Base-by-base conservation (phyloP, 1,140 invertebrate genomes). In the Panonychus citri region DNA sequence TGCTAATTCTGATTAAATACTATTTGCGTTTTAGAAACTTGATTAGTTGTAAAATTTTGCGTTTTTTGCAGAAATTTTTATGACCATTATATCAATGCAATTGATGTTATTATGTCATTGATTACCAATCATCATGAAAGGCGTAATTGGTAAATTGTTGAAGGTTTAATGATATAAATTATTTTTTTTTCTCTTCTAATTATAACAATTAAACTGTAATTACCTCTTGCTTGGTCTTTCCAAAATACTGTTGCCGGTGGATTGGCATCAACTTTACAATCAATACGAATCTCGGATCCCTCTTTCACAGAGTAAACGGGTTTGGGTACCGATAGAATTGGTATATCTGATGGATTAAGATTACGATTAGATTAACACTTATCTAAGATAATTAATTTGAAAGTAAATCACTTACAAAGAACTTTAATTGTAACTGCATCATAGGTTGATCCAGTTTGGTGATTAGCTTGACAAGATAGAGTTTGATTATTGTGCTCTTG, bases 181-280 rank as follows among this genome's bases (percentile, higher is more conserved):
- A n/a, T n/a, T n/a, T n/a, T n/a, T n/a, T n/a, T n/a, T n/a, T n/a
- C n/a, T n/a, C n/a, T n/a, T n/a, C n/a, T n/a, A n/a, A n/a, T n/a
- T n/a, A n/a, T n/a, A n/a, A n/a, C n/a, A n/a, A n/a, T n/a, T n/a
- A n/a, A n/a, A n/a, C n/a, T n/a, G n/a, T 19, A 57, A 26, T 40
- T 54, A 57, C 56, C 39, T 37, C 1, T 7, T n/a, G 24, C 53
- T 54, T 27, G 19, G 3, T 46, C 19, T 7, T 43, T 54, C 57
- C 57, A 58, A 15, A 15, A 25, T 12, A 54, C 57, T n/a, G 15
- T 37, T 21, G 40, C 27, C n/a, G 52, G 40, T n/a, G 57, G 57
- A 54, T 58, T 58, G 3, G 57, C 57, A 46, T 58, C 57, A n/a
- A 58, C 57, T 48, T 58, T 27, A 37, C 57, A 58, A 24, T 37